phyloP scores from a whole-genome alignment of 1,140 invertebrate genomes.

The Eubasilissa regina region DNA sequence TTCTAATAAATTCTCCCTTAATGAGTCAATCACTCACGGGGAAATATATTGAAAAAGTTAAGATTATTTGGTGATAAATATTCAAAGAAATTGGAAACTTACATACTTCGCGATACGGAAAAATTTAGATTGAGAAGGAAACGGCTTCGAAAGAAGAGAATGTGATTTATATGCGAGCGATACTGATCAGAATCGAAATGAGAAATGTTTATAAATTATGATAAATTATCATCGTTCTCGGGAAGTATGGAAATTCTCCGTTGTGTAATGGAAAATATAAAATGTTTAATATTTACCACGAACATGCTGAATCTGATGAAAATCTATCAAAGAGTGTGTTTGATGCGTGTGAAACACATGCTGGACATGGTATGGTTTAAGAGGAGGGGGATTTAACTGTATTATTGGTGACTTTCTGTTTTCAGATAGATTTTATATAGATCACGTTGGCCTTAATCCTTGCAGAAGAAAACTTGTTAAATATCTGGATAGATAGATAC shows the following conservation, averaged over 20 bases:
- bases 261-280: background rate
- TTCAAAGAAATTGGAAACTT: background rate
- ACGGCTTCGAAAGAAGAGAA: background rate
- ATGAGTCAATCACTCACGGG: slow-evolving; percentile 16
- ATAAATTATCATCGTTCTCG: too few species aligned
- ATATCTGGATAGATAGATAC: too few species aligned
- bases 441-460: too few species aligned
- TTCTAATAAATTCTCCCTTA: background rate
- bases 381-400: too few species aligned
- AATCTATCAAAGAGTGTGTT: too few species aligned
- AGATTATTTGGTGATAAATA: slow-evolving; percentile 18
- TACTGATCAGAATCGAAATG: background rate
- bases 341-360: too few species aligned
- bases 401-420: too few species aligned
- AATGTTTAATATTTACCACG: background rate
- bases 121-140: background rate
- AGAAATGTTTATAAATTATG: background rate
- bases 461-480: too few species aligned
- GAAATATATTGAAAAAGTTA: slow-evolving; percentile 29
- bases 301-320: too few species aligned
- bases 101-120: background rate
- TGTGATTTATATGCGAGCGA: background rate
- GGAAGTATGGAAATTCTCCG: too few species aligned
- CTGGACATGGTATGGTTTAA: too few species aligned
- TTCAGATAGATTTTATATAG: too few species aligned